Evolutionary conservation across 2,797 vertebrate species (phyloP), one percentile per base, ranked within the genome.

Genomic region (Pangasius mekongensis): DNA sequence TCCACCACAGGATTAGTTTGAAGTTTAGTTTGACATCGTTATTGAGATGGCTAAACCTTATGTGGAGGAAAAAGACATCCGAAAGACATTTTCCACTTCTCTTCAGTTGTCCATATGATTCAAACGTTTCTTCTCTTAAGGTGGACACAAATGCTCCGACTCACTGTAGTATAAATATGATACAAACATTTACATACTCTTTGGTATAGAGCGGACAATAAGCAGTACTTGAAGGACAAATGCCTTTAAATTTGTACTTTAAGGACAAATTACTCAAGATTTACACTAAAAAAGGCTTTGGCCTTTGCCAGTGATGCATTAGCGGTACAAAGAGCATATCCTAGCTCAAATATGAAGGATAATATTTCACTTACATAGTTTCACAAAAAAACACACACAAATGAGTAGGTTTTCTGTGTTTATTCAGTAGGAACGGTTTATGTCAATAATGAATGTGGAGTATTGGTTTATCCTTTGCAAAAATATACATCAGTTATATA

Each of bases 141-240:
- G 90, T 91, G 86, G 86, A 91, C 60, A 92, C 88, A 90, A 89
- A 91, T 88, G 81, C 33, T 87, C 27, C 47, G 33, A 33, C 87
- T 90, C 69, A 85, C 89, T 92, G 89, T 52, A 89, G 91, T 78
- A 86, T 62, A 73, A 89, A 89, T 87, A 89, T 85, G 10, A 36
- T 89, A 84, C 47, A 85, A 56, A 49, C 0, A 0, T 22, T 54
- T 36, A 56, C 10, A 33, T 1, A 36, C 36, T 36, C 6, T 56
- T 78, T 54, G 33, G 13, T 49, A 22, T 30, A 49, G 6, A 52
- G 2, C 27, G 27, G 58, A 43, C 36, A 62, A 27, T 82, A 43
- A 60, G 13, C 54, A 1, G 2, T 81, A 60, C 20, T 81, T 56
- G 8, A 74, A 24, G 5, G 16, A n/a, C 24, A 49, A 76, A 76